Conservation (phyloP, 2,113 vertebrate genomes). For the Pterocles orientalis region DNA sequence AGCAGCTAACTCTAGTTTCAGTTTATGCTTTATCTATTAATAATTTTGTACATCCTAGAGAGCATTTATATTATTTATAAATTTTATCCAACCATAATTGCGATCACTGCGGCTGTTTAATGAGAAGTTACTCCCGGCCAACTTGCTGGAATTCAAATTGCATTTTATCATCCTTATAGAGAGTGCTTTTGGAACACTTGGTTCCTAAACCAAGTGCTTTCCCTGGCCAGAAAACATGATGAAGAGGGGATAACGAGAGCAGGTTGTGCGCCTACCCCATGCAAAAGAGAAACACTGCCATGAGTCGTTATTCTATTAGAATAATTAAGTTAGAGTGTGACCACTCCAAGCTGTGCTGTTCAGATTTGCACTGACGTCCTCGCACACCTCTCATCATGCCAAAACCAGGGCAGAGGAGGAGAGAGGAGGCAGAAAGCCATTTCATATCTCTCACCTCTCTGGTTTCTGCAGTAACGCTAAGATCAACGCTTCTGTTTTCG, state of each 20-base stretch:
- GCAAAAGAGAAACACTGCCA: not conserved
- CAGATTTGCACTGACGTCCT: not conserved
- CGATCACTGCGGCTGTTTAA: slow-evolving; percentile 44
- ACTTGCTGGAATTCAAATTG: slow-evolving; percentile 42
- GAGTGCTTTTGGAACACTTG: not conserved
- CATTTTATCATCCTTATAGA: not conserved
- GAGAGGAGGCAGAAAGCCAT: not conserved
- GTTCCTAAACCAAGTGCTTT: not conserved
- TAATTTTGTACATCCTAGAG: slow-evolving; percentile 62
- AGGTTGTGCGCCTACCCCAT: not conserved
- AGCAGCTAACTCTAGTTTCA: slow-evolving; percentile 58
- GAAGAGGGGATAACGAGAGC: not conserved
- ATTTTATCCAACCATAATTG: slow-evolving; percentile 52
- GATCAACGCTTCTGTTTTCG: not conserved
- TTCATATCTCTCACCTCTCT: not conserved
- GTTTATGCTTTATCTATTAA: slow-evolving; percentile 66
- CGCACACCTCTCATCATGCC: not conserved
- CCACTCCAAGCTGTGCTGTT: not conserved
- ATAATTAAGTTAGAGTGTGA: not conserved
- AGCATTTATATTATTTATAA: slow-evolving; percentile 70
- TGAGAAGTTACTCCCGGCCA: slow-evolving; percentile 48
- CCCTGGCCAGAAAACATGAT: not conserved
- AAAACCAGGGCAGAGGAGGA: not conserved
- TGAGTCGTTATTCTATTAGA: not conserved
- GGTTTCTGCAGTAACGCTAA: not conserved